These are phyloP conservation scores for Pongo pygmaeus DNA, from an alignment of 2,113 vertebrate genomes.

Conservation along the genomic window DNA sequence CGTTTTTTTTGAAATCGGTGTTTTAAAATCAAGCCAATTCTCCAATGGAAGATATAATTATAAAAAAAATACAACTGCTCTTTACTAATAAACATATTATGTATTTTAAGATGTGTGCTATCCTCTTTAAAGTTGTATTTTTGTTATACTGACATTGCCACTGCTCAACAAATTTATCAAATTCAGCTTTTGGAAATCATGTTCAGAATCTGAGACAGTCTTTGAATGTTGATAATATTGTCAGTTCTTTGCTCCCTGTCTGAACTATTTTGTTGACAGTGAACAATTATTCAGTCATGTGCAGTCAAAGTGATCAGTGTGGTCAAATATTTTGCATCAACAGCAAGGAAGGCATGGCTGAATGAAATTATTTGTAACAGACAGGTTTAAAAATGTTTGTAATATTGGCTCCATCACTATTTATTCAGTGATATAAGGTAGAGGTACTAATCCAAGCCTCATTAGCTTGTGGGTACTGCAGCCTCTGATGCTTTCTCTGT, in stretches of 20 bases:
- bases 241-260: background rate
- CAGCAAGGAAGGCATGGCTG: background rate
- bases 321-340: background rate
- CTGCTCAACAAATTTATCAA: background rate
- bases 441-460: background rate
- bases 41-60: background rate
- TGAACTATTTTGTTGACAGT: background rate
- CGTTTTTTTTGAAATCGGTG: background rate
- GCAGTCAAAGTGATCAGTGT: background rate
- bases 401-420: background rate
- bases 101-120: background rate
- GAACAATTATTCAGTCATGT: background rate
- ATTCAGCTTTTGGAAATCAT: background rate
- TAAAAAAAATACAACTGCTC: background rate
- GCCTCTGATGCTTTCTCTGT: background rate
- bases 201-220: background rate
- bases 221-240: constrained; percentile 9
- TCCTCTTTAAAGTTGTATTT: background rate
- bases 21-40: background rate
- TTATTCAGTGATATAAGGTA: background rate
- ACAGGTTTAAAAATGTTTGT: background rate
- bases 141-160: background rate
- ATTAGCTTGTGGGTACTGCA: background rate
- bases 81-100: background rate
- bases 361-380: constrained; percentile 3